Conservation (phyloP, 2,888 invertebrate species). For the Epsilonema sp. region DNA sequence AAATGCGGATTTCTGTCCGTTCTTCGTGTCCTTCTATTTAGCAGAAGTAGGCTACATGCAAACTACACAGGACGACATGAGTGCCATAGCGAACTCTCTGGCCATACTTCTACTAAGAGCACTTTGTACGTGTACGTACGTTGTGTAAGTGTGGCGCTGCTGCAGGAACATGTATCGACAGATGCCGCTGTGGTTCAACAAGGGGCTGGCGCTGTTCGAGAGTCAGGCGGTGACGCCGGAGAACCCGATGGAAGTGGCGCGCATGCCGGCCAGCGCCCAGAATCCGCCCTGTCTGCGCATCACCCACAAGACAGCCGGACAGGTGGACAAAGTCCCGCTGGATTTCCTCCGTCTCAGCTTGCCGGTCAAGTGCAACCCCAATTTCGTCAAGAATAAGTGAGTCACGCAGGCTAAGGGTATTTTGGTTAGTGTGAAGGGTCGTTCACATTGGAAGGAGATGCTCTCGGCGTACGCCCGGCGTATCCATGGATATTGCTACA, state of each 20-base stretch:
- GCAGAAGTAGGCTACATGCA: too few species aligned
- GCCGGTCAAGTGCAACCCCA: conserved; percentile 48
- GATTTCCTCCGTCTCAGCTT: conserved; percentile 85
- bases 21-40: too few species aligned
- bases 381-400: conserved; percentile 23
- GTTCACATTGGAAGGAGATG: too few species aligned
- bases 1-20: too few species aligned
- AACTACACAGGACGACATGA: too few species aligned
- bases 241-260: conserved; percentile 8
- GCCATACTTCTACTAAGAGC: too few species aligned
- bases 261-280: conserved; percentile 40
- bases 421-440: too few species aligned
- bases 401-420: too few species aligned
- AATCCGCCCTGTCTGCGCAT: conserved; percentile 76
- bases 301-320: conserved; percentile 71
- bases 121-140: too few species aligned
- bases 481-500: not conserved
- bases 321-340: conserved; percentile 77
- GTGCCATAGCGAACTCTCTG: too few species aligned
- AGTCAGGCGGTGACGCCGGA: conserved; percentile 62
- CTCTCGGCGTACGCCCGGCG: too few species aligned
- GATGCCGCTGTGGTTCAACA: conserved; percentile 95
- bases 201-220: conserved; percentile 86
- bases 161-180: conserved; percentile 84
- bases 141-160: not conserved